A percentile compares a stretch with the other conserved stretches of the same genome.
phyloP scores from a whole-genome alignment of 2,888 invertebrate species.

The Trichopria drosophilae region DNA sequence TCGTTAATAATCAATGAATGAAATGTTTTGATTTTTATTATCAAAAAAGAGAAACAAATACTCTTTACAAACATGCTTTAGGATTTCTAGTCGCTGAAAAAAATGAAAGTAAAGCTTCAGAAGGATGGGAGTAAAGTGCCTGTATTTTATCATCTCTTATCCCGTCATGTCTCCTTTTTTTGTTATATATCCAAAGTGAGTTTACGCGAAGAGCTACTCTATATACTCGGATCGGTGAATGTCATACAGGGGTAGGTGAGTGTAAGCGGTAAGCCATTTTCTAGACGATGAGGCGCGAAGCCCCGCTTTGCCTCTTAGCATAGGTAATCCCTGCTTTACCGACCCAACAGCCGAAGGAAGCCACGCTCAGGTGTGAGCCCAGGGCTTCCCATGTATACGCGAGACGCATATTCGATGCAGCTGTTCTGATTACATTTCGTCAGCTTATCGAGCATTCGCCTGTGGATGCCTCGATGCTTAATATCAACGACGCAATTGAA shows the following conservation, averaged over 20 bases:
- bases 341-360: conserved; percentile 49
- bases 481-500: too few species aligned
- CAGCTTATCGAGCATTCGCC: conserved; percentile 36
- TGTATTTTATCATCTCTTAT: conserved; percentile 46
- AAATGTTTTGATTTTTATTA: too few species aligned
- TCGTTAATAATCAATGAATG: too few species aligned
- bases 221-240: conserved; percentile 20
- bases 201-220: conserved; percentile 9
- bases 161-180: too few species aligned
- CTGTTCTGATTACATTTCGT: conserved; percentile 39
- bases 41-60: too few species aligned
- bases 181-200: too few species aligned
- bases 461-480: too few species aligned
- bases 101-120: conserved; percentile 30
- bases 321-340: conserved; percentile 55
- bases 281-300: conserved; percentile 60
- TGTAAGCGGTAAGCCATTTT: conserved; percentile 59
- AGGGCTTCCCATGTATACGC: conserved; percentile 46
- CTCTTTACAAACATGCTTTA: too few species aligned
- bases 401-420: conserved; percentile 47
- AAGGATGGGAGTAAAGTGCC: conserved; percentile 45
- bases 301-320: conserved; percentile 54
- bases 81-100: conserved; percentile 12
- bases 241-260: conserved; percentile 47
- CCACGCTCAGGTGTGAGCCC: conserved; percentile 54